Evolutionary conservation across 2,888 invertebrate species (phyloP).

Genomic region (Leuctra nigra): DNA sequence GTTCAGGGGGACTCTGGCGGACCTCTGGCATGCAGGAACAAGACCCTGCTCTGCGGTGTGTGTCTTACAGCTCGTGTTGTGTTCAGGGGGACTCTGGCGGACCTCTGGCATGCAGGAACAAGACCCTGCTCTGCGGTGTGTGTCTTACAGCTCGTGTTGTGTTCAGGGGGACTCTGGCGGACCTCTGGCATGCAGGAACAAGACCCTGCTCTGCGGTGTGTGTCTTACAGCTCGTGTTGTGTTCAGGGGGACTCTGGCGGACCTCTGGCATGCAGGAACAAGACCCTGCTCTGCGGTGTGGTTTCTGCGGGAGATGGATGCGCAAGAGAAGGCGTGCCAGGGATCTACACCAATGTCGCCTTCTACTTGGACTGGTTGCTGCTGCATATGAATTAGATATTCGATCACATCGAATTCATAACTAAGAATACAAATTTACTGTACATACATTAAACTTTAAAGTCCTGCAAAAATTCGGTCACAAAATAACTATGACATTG

Average conservation of each 20-base stretch:
- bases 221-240: too few species aligned
- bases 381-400: neutral
- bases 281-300: slow-evolving; percentile 15
- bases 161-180: too few species aligned
- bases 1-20: too few species aligned
- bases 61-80: too few species aligned
- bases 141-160: too few species aligned
- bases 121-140: too few species aligned
- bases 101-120: too few species aligned
- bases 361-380: slow-evolving; percentile 15
- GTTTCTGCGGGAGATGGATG: slow-evolving; percentile 21
- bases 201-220: too few species aligned
- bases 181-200: too few species aligned
- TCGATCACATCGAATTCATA: neutral
- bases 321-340: slow-evolving; percentile 12
- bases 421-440: neutral
- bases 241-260: slow-evolving; percentile 22
- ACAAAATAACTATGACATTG: neutral
- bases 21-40: too few species aligned
- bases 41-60: too few species aligned
- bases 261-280: slow-evolving; percentile 10
- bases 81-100: too few species aligned
- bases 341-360: slow-evolving; percentile 19
- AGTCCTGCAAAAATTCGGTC: neutral
- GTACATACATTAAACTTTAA: neutral